Conservation (phyloP, 1,140 invertebrate genomes). For the Panonychus citri region DNA sequence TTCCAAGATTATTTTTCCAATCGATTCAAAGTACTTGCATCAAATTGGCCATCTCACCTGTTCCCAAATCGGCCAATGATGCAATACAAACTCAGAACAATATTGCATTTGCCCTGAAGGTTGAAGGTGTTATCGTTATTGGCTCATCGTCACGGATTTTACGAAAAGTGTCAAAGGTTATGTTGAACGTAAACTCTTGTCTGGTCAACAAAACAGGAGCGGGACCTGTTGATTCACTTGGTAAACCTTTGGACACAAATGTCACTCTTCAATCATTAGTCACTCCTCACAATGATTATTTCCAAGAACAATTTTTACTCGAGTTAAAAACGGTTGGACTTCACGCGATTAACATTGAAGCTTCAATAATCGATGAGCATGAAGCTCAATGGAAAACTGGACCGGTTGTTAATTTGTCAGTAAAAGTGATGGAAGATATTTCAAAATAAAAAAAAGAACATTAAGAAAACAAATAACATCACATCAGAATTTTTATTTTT, state of each 20-base stretch:
- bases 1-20: slow-evolving; percentile 72
- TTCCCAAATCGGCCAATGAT: slow-evolving; percentile 47
- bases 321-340: slow-evolving; percentile 27
- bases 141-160: slow-evolving; percentile 29
- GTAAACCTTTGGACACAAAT: slow-evolving; percentile 20
- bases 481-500: too few relatives aligned
- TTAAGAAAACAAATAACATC: too few relatives aligned
- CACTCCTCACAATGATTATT: slow-evolving; percentile 51
- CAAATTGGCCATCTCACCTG: slow-evolving; percentile 52
- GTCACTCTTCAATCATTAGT: slow-evolving; percentile 34
- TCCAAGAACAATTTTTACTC: slow-evolving; percentile 48
- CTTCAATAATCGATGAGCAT: slow-evolving; percentile 42
- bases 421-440: slow-evolving; percentile 7
- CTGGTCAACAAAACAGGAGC: slow-evolving; percentile 23
- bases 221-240: neutral
- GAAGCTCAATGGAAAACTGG: slow-evolving; percentile 50
- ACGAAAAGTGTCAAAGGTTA: slow-evolving; percentile 40
- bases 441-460: neutral
- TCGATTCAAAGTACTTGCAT: slow-evolving; percentile 53
- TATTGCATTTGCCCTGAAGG: slow-evolving; percentile 53
- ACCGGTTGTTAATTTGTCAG: slow-evolving; percentile 23
- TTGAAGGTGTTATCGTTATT: slow-evolving; percentile 47
- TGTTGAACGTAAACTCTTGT: slow-evolving; percentile 40
- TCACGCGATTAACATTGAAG: slow-evolving; percentile 38
- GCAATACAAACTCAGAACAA: slow-evolving; percentile 42